Conservation (phyloP, 2,888 invertebrate genomes). For the Sicus ferrugineus region DNA sequence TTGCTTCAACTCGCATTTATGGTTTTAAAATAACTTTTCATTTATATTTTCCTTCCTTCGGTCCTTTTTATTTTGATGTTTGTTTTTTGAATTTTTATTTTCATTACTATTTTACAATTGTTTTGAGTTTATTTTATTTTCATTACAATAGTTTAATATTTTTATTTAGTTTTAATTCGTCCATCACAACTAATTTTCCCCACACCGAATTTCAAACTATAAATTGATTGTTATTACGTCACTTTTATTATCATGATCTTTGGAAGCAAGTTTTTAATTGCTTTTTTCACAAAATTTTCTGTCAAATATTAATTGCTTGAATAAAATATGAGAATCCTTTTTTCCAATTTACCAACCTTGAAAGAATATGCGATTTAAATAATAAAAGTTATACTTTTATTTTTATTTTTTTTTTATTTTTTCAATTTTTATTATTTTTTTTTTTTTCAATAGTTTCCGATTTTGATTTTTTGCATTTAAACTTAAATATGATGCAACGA, state of each 20-base stretch:
- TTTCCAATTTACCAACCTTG: no score
- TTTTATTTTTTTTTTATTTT: neutral
- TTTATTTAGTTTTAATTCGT: neutral
- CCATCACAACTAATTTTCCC: neutral
- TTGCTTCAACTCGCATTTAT: neutral
- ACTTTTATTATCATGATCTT: neutral
- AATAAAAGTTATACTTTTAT: neutral
- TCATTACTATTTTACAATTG: neutral
- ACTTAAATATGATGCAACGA: neutral
- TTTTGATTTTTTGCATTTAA: neutral
- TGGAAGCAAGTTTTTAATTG: neutral
- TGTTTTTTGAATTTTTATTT: neutral
- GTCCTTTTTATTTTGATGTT: neutral
- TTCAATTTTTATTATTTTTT: neutral
- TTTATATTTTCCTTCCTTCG: neutral
- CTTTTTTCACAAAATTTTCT: neutral
- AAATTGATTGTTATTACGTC: neutral
- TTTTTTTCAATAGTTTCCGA: neutral
- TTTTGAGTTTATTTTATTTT: neutral
- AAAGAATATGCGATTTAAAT: no score
- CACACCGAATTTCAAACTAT: no score
- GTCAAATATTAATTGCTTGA: neutral
- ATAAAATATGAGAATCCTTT: neutral
- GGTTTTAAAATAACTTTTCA: neutral
- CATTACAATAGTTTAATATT: neutral